Base-by-base conservation (phyloP, 2,888 invertebrate genomes). In the Drosophila nigricruria region DNA sequence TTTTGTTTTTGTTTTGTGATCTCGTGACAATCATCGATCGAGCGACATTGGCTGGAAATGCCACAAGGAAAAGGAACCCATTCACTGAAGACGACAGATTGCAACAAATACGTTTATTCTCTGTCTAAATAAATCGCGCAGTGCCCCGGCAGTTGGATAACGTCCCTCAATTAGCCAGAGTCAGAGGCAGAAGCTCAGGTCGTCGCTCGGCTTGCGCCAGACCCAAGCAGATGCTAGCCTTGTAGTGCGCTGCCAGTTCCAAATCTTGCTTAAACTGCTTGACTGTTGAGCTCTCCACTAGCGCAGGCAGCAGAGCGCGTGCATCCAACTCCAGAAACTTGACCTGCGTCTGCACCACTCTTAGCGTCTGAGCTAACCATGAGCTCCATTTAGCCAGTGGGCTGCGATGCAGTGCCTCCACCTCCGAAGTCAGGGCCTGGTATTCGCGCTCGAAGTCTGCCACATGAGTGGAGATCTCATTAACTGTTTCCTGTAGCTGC, bases 1-100 rank as follows among this genome's bases (percentile, higher is more conserved):
- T 64, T 61, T 63, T 40, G 57, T 47, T 77, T 70, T 69, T 78
- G 67, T 81, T 73, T 79, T 72, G 79, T 75, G 71, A n/a, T 32
- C 38, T 57, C 54, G 63, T 54, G 49, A 32, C n/a, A 32, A 47
- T 14, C 12, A 12, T 52, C 18, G 2, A 32, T 14, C 32, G 12
- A 34, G 32, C 23, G 18, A 5, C 2, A 23, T 1, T n/a, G 34
- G 10, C 20, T 42, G 43, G 4, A 60, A 27, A 43, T 43, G 32
- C 10, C 14, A 23, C 12, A 18, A 27, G n/a, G 18, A 23, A 8
- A 8, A 14, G 34, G 14, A 23, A 8, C 16, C 9, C 5, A 14
- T 38, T 25, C n/a, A 20, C 25, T 47, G 10, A 16, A 30, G 36
- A 30, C 12, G 20, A 23, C 5, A 18, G 32, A 23, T 25, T 34